Conservation (phyloP, 1,140 invertebrate species). For the Saxidomus purpurata region DNA sequence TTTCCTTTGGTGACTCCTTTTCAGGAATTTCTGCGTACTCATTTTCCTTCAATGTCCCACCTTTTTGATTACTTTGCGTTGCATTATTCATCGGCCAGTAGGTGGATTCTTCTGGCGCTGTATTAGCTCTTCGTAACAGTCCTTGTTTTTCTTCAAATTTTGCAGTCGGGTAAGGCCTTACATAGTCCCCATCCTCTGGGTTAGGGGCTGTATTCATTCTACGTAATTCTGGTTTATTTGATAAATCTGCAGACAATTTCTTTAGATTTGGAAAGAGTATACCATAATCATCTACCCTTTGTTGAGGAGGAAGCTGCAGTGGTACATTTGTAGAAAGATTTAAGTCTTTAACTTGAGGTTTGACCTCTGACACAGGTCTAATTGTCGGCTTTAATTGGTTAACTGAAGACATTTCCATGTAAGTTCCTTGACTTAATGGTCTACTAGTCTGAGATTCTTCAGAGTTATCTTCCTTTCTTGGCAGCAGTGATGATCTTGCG, state of each 20-base stretch:
- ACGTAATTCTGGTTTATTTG: slow-evolving; percentile 4
- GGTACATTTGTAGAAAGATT: background rate
- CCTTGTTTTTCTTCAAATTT: slow-evolving; percentile 42
- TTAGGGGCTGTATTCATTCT: slow-evolving; percentile 35
- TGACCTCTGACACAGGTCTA: slow-evolving; percentile 51
- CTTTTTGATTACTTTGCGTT: background rate
- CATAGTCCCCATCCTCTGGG: background rate
- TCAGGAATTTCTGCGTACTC: slow-evolving; percentile 57
- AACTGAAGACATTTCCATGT: slow-evolving; percentile 42
- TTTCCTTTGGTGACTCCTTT: slow-evolving; percentile 35
- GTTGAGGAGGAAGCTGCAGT: background rate
- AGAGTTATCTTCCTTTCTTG: slow-evolving; percentile 35
- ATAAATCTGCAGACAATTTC: background rate
- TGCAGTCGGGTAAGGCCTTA: slow-evolving; percentile 20
- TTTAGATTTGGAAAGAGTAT: slow-evolving; percentile 66
- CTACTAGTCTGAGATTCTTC: slow-evolving; percentile 36
- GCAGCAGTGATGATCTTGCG: background rate
- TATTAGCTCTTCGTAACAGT: background rate
- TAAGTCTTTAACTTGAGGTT: slow-evolving; percentile 21
- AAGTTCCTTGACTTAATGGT: slow-evolving; percentile 28
- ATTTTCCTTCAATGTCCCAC: background rate
- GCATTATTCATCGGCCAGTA: slow-evolving; percentile 19
- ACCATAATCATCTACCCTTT: slow-evolving; percentile 63
- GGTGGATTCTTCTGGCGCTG: slow-evolving; percentile 48
- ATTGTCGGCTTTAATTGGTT: background rate